Evolutionary conservation across 2,888 invertebrate species (phyloP).

Genomic region (Drosophila aldrichi): DNA sequence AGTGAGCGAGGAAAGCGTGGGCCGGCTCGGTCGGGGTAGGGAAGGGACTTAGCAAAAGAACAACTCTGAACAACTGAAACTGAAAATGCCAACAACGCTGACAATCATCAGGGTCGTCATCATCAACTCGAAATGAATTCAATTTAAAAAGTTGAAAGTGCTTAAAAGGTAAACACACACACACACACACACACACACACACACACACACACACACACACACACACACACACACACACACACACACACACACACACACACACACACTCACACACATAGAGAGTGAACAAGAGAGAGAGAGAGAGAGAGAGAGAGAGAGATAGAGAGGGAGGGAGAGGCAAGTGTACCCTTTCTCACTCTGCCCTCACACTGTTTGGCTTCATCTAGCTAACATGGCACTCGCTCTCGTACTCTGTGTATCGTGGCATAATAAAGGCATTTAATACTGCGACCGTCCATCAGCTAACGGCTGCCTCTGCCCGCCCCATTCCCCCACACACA

Average conservation of each 20-base stretch:
- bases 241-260: conserved; percentile 47
- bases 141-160: conserved; percentile 55
- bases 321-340: conserved; percentile 32
- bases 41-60: neutral
- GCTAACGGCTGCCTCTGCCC: conserved; percentile 4
- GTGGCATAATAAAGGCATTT: conserved; percentile 42
- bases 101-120: conserved; percentile 49
- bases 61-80: conserved; percentile 9
- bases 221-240: conserved; percentile 48
- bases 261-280: conserved; percentile 31
- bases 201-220: conserved; percentile 38
- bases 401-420: neutral
- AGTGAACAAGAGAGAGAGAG: neutral
- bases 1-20: no score
- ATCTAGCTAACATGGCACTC: conserved; percentile 1
- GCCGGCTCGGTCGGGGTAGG: neutral
- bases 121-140: conserved; percentile 43
- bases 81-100: conserved; percentile 45
- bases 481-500: neutral
- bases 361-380: neutral
- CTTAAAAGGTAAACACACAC: conserved; percentile 52
- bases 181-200: conserved; percentile 44
- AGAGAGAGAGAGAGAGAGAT: neutral
- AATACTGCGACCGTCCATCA: conserved; percentile 40
- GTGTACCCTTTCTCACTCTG: neutral